phyloP scores from a whole-genome alignment of 1,140 invertebrate genomes.

The Drosophila nigrodunni region DNA sequence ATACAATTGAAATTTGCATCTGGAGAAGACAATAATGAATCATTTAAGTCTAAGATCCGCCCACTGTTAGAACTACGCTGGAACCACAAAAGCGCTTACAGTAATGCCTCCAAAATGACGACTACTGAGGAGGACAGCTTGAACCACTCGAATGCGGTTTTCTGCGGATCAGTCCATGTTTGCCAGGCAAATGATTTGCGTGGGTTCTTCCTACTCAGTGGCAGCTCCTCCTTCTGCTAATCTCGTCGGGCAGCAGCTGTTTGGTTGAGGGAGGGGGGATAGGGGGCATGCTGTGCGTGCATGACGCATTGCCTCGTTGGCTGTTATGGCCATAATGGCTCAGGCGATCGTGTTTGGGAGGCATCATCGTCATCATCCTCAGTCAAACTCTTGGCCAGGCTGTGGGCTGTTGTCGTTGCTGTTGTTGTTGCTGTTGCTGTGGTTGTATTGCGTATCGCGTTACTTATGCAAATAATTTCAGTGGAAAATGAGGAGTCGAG shows the following conservation, averaged over 20 bases:
- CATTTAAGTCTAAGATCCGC: background rate
- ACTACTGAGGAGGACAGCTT: background rate
- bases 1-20: background rate
- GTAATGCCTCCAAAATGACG: background rate
- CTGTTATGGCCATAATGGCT: conserved; percentile 62
- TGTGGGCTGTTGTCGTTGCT: conserved; percentile 35
- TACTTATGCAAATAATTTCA: conserved; percentile 83
- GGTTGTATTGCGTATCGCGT: conserved; percentile 68
- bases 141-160: background rate
- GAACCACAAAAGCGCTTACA: background rate
- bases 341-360: conserved; percentile 70
- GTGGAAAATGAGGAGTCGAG: conserved; percentile 73
- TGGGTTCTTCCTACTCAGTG: conserved; percentile 18
- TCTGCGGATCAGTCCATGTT: conserved; percentile 28
- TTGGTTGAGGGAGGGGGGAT: background rate
- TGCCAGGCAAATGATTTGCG: conserved; percentile 21
- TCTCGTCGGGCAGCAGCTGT: conserved; percentile 11
- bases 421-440: conserved; percentile 37
- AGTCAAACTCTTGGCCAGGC: background rate
- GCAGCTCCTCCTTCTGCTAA: conserved; percentile 11
- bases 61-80: conserved; percentile 3
- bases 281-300: conserved; percentile 62
- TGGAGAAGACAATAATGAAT: conserved; percentile 1
- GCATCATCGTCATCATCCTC: conserved; percentile 51
- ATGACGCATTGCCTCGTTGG: conserved; percentile 78